Evolutionary conservation across 1,140 invertebrate genomes (phyloP), one percentile per base, ranked within the genome.

Genomic region (Prorops nasuta): DNA sequence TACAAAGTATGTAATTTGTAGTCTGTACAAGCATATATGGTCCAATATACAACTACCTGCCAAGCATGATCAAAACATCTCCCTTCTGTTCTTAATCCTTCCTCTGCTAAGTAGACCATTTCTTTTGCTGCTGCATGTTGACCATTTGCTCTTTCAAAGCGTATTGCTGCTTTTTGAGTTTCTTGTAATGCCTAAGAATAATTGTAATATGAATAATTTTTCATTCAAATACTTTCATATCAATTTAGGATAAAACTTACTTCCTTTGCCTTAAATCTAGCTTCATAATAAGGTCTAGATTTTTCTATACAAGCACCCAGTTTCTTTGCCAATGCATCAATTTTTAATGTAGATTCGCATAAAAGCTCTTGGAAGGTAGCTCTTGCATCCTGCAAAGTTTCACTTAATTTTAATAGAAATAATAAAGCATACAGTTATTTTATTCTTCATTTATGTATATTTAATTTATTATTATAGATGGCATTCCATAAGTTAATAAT

Each of bases 81-180:
- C 42, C 72, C 68, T 73, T 83, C 76, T 1, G 74, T 76, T 57
- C 85, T 88, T 57, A 92, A 91, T 34, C 91, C 84, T 69, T 92
- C 85, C 76, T 98, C 95, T 1, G 94, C 94, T 51, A 96, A 71
- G 6, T 89, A 87, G 50, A 98, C 92, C 37, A 94, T 96, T 80
- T 97, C 93, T 78, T 96, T 96, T 2, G 95, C 94, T n/a, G 93
- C 93, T 49, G 88, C 86, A 79, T 97, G 91, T 60, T 80, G 76
- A 90, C 91, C 90, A 76, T 90, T 96, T 21, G 94, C 93, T 66
- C 91, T 83, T 73, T 97, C 93, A 72, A 92, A 98, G 68, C 90
- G 87, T 28, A 93, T 86, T 24, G 94, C 94, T 32, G 94, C 93
- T 65, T 87, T 86, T 70, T 98, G 90, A 21, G 83, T 76, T 51